Evolutionary conservation across 2,797 vertebrate genomes (phyloP).

Genomic region (Myotis vivesi): DNA sequence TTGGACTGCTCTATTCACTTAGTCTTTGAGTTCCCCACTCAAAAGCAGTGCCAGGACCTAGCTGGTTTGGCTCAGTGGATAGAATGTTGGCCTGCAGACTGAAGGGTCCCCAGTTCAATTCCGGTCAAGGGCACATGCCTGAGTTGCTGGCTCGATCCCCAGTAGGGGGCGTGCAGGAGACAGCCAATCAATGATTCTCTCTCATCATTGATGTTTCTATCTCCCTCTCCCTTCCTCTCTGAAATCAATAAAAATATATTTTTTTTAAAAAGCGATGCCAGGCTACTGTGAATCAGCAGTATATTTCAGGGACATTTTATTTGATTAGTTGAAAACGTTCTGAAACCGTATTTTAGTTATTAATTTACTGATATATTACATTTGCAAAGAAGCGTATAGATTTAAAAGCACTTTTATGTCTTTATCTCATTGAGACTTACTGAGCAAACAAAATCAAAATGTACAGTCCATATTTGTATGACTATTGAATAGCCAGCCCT

Average conservation of each 20-base stretch:
- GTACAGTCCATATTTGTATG: not conserved
- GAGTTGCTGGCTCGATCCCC: too few relatives aligned
- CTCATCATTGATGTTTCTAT: too few relatives aligned
- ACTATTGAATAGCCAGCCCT: not conserved
- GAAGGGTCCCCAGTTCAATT: too few relatives aligned
- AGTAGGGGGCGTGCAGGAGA: too few relatives aligned
- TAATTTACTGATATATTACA: constrained; percentile 16
- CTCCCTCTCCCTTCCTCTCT: too few relatives aligned
- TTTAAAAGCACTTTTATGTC: constrained; percentile 21
- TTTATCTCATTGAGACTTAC: not conserved
- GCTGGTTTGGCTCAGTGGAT: too few relatives aligned
- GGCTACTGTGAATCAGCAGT: not conserved
- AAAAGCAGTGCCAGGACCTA: not conserved
- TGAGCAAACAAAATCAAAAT: not conserved
- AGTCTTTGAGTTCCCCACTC: not conserved
- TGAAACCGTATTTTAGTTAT: not conserved
- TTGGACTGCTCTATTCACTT: not conserved
- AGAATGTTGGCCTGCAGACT: too few relatives aligned
- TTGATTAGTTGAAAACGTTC: not conserved
- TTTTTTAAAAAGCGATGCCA: not conserved
- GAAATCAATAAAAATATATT: too few relatives aligned
- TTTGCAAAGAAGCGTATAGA: not conserved
- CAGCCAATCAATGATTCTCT: too few relatives aligned
- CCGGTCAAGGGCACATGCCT: too few relatives aligned
- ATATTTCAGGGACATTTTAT: not conserved